Base-by-base conservation (phyloP, 2,113 vertebrate species). In the Neogobius melanostomus region DNA sequence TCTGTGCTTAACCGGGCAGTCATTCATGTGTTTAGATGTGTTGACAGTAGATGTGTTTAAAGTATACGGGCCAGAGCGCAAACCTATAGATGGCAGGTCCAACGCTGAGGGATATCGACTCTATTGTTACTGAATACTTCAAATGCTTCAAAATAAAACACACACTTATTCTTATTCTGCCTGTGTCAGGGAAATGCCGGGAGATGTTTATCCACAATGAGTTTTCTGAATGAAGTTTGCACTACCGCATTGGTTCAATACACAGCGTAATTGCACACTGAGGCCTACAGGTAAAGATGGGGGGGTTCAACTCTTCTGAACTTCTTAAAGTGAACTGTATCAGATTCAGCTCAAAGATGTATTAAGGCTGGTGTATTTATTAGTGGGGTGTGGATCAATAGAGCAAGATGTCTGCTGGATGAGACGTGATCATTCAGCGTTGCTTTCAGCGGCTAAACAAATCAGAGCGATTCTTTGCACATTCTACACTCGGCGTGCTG, bases 141-240 rank as follows among this genome's bases (percentile, higher is more conserved):
- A 28, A 10, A 71, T 45, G 59, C 65, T 70, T 54, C 66, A 46
- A 45, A 9, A 45, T 49, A 47, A 21, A 43, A 52, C 44, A 17
- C 53, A 8, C 4, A 3, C 48, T 4, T 57, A 16, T 48, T 77
- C 75, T 59, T 63, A 88, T 76, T 83, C 83, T 59, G 49, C 67
- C 68, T 69, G 48, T 72, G 75, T 88, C 77, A 64, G 64, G 68
- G 48, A 81, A 77, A 81, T 53, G 73, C 83, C 81, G 75, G 57
- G 69, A 86, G 87, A 86, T 86, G 84, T 85, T 85, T 77, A 83
- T 87, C 77, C 52, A 66, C 68, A 69, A 46, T 11, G 14, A 65
- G 36, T 51, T 52, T 47, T 46, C 50, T 11, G 64, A 85, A 78
- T 75, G 79, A 83, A 79, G 79, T 61, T 72, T 57, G 16, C 53